Evolutionary conservation across 1,140 invertebrate genomes (phyloP), one percentile per base, ranked within the genome.

Genomic region (Zeugodacus cucurbitae): DNA sequence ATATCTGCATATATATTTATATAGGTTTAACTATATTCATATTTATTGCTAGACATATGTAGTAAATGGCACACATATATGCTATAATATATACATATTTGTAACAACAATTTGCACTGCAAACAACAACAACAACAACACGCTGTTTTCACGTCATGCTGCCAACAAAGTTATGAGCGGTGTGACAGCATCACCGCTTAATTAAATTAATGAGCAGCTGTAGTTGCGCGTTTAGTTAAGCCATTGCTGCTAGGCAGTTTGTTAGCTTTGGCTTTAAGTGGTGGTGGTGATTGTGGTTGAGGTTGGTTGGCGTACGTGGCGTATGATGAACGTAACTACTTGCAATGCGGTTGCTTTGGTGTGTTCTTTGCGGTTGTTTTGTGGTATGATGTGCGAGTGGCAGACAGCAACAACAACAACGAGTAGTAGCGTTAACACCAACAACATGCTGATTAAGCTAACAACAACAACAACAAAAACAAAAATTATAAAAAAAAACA

Each of bases 151-250:
- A 54, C 48, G n/a, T 34, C n/a, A n/a, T 82, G 74, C 74, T n/a
- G 74, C 74, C 22, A 82, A 48, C 74, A 26, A 48, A 11, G 64
- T 34, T 70, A 70, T 70, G 26, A 17, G 64, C 64, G 64, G 58
- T 78, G 70, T 41, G 70, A 8, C 70, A 78, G 37, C 64, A 3
- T 67, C 64, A 67, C 2, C 70, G 70, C 22, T 82, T 48, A 82
- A 82, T 82, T 82, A 82, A 82, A 82, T 82, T 82, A 82, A 48
- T 48, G 74, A 82, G 74, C 41, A 82, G 74, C 41, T 44, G 32
- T 74, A 74, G 64, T 32, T 17, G 64, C 29, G 64, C 26, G 59
- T 62, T 29, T 70, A 54, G 48, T 54, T 54, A 54, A 54, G 48
- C 14, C 48, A 54, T 17, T 4, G 48, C 48, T 20, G 48, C 48